phyloP scores from a whole-genome alignment of 2,113 vertebrate species.

The Eptesicus fuscus region DNA sequence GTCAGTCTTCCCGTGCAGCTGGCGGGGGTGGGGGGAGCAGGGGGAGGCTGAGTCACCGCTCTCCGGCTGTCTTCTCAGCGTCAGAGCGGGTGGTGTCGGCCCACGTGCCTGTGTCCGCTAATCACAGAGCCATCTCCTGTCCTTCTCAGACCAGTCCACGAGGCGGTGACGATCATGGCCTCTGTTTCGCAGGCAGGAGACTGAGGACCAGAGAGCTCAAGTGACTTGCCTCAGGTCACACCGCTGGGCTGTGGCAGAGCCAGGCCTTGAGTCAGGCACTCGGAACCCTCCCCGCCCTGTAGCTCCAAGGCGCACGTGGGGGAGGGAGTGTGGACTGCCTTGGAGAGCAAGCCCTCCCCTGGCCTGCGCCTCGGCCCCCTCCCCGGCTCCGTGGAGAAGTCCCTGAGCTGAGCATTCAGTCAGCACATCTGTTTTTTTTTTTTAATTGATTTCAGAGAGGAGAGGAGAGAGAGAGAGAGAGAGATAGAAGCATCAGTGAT shows the following conservation, averaged over 20 bases:
- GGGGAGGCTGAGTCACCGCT: not conserved
- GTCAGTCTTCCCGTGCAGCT: not conserved
- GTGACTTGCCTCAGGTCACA: not conserved
- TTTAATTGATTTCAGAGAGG: too few relatives aligned
- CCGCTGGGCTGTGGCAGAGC: not conserved
- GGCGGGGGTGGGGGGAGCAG: not conserved
- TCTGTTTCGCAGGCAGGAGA: not conserved
- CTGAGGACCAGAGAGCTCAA: not conserved
- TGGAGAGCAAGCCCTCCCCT: not conserved
- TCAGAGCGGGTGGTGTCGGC: fast-evolving
- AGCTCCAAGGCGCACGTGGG: fast-evolving
- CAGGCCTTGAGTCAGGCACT: not conserved
- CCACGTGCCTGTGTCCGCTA: too few relatives aligned
- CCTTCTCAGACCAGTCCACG: fast-evolving
- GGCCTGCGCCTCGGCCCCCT: not conserved
- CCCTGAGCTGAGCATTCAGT: not conserved
- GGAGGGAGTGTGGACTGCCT: not conserved
- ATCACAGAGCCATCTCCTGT: not conserved
- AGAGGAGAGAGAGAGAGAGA: too few relatives aligned
- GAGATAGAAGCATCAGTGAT: too few relatives aligned
- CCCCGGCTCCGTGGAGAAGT: not conserved
- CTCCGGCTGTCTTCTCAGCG: not conserved
- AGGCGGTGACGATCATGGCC: not conserved
- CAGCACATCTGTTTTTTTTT: not conserved
- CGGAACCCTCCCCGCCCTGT: not conserved